These are phyloP conservation scores for Drosophila subquinaria DNA, from an alignment of 2,888 invertebrate genomes.

Conservation along the genomic window DNA sequence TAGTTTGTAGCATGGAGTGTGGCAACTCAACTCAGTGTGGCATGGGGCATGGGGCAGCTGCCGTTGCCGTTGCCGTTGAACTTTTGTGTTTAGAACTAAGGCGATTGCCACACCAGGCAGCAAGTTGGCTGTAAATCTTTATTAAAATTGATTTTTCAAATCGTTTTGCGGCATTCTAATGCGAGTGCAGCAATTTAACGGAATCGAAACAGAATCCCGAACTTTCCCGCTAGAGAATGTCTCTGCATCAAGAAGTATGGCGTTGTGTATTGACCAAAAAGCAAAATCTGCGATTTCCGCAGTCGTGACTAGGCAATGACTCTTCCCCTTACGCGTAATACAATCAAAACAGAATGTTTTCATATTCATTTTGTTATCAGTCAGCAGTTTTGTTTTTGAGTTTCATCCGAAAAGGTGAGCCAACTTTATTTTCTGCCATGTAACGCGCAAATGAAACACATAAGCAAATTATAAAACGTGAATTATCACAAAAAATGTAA, in stretches of 20 bases:
- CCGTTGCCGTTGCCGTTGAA: slow-evolving; percentile 17
- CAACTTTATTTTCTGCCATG: slow-evolving; percentile 46
- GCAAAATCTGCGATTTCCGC: not conserved
- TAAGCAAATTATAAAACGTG: slow-evolving; percentile 76
- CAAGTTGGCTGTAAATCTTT: slow-evolving; percentile 52
- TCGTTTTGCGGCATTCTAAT: slow-evolving; percentile 43
- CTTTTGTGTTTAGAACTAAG: slow-evolving; percentile 36
- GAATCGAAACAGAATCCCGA: not conserved
- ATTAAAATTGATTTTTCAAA: slow-evolving; percentile 56
- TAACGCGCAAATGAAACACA: slow-evolving; percentile 67
- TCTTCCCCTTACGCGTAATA: not conserved
- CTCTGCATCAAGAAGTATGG: not conserved
- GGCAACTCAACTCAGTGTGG: not conserved
- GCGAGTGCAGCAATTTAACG: slow-evolving; percentile 14
- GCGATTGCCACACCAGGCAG: slow-evolving; percentile 33
- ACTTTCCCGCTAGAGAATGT: not conserved
- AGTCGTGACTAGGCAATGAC: slow-evolving; percentile 23
- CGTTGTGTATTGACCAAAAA: not conserved
- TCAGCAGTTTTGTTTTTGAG: slow-evolving; percentile 8
- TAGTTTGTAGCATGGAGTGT: not conserved
- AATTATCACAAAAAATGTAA: slow-evolving; percentile 68
- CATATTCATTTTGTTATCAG: slow-evolving; percentile 22
- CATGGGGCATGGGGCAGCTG: slow-evolving; percentile 4
- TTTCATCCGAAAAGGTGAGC: not conserved
- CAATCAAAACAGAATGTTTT: slow-evolving; percentile 21